Evolutionary conservation across 1,140 invertebrate genomes (phyloP).

Genomic region (Maconellicoccus hirsutus): DNA sequence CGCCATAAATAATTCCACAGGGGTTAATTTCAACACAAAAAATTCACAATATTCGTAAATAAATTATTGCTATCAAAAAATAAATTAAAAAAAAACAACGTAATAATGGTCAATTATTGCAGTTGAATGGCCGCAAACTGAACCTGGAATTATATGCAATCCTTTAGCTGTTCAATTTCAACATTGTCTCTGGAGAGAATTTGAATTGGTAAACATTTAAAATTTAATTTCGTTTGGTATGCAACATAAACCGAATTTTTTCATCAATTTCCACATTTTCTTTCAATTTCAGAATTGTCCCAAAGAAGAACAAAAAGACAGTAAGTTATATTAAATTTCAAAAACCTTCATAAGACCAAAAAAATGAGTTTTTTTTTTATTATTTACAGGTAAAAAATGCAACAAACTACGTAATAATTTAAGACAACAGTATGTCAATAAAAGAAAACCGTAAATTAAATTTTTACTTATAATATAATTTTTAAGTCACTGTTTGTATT

Average conservation of each 20-base stretch:
- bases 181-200: conserved; percentile 26
- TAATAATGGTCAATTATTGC: too few relatives aligned
- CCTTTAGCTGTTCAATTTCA: conserved; percentile 25
- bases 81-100: too few relatives aligned
- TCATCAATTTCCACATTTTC: neutral
- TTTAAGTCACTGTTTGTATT: neutral
- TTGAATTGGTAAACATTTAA: conserved; percentile 23
- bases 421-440: neutral
- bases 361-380: neutral
- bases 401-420: conserved; percentile 11
- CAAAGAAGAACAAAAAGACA: neutral
- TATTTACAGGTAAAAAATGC: conserved; percentile 14
- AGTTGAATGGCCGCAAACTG: conserved; percentile 24
- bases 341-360: neutral
- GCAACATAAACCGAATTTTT: too few relatives aligned
- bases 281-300: conserved; percentile 1
- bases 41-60: too few relatives aligned
- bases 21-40: too few relatives aligned
- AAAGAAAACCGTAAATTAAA: neutral
- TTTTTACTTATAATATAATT: neutral
- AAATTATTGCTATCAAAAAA: too few relatives aligned
- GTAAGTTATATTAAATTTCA: neutral
- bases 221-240: neutral
- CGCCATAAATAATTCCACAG: too few relatives aligned
- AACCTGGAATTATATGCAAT: conserved; percentile 24